Conservation (phyloP, 2,888 invertebrate genomes). For the Andrena haemorrhoa region DNA sequence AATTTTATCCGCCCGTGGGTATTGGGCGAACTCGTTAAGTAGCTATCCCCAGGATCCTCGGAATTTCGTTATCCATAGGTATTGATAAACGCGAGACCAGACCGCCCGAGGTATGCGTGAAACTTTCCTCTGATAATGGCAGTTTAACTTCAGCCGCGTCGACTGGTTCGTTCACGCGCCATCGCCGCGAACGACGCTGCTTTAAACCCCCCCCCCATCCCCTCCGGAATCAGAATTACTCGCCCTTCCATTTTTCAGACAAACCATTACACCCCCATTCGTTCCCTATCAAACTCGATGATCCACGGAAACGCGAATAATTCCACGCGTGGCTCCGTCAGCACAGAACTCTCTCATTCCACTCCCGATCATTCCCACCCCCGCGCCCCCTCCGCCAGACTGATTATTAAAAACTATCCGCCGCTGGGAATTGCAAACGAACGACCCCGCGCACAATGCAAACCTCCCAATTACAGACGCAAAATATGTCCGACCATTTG, state of each 20-base stretch:
- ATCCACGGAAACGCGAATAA: too few species aligned
- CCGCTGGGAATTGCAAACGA: not conserved
- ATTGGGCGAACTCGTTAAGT: conserved; percentile 22
- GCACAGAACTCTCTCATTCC: not conserved
- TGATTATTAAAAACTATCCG: conserved; percentile 29
- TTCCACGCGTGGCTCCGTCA: too few species aligned
- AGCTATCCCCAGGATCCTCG: conserved; percentile 8
- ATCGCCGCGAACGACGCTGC: not conserved
- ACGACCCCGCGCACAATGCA: conserved; percentile 4
- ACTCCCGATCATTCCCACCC: not conserved
- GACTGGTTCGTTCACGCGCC: not conserved
- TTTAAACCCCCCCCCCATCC: not conserved
- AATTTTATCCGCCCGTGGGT: conserved; percentile 4
- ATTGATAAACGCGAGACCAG: not conserved
- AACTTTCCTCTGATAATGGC: not conserved
- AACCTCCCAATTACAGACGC: conserved; percentile 33
- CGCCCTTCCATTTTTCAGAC: too few species aligned
- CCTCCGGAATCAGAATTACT: too few species aligned
- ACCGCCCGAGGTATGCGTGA: not conserved
- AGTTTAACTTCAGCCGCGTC: not conserved
- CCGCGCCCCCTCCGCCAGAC: not conserved
- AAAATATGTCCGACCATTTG: conserved; percentile 40
- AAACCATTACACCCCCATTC: too few species aligned
- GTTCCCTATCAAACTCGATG: too few species aligned
- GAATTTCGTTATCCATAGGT: conserved; percentile 10